Base-by-base conservation (phyloP, 2,797 vertebrate species). In the Jordanella pulchra region DNA sequence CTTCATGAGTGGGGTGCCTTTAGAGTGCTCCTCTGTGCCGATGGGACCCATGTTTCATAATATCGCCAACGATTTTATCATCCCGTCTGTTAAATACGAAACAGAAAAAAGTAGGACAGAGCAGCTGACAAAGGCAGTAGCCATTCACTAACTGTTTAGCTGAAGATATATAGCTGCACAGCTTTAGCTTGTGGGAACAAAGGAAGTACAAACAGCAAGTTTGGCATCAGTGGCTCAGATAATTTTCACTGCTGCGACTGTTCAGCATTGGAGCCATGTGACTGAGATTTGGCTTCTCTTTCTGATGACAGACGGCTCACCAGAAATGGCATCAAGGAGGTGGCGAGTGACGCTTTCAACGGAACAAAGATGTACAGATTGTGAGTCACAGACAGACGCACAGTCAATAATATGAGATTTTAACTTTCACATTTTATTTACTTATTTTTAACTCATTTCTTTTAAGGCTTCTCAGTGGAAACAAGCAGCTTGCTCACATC, bases 261-360 rank as follows among this genome's bases (percentile, higher is more conserved):
- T 76, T 87, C 63, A 55, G 78, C 71, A 65, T 73, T 69, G 65
- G 58, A 79, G 69, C 72, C 74, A 80, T 61, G 47, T 79, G 84
- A 84, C 68, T 81, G 69, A 84, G 67, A 74, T 71, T 86, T 91
- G 90, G 84, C 88, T 87, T 69, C 69, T 48, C 65, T 82, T 73
- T 79, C 78, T 70, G 32, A 76, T 91, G 92, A 84, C 86, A 95
- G 95, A 89, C 91, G 92, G 87, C 92, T 95, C 83, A 86, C 85
- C 84, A 93, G 89, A 87, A 95, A 95, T 73, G 93, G 93, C 80
- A 92, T 95, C 85, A 88, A 77, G 81, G 84, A 93, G 81, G 93
- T 95, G 85, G 92, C 89, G 48, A 93, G 85, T 72, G 90, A 91
- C 84, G 94, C 95, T 76, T 95, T 95, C 83, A 94, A 94, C 48